Base-by-base conservation (phyloP, 2,113 vertebrate species). In the Megaptera novaeangliae region DNA sequence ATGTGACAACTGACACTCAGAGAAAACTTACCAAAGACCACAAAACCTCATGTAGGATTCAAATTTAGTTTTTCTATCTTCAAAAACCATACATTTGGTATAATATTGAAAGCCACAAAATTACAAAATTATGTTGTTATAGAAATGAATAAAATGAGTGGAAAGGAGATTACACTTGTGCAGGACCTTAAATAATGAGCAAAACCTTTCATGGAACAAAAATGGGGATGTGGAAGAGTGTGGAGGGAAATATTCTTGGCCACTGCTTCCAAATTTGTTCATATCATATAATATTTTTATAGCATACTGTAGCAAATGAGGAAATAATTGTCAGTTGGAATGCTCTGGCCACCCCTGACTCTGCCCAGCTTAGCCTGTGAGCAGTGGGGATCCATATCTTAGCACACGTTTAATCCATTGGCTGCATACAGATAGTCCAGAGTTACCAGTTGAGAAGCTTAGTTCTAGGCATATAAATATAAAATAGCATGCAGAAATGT, bases 51-150 rank as follows among this genome's bases (percentile, higher is more conserved):
- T 86, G 20, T 78, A 95, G 49, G 82, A 87, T 88, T 97, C 92
- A 94, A 93, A 93, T 96, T 82, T 93, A 95, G 69, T 81, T 97
- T 97, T 96, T 68, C 57, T 96, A 93, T 95, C 78, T 92, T 96
- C 63, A 93, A 96, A 93, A 87, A 57, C 6, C 86, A 93, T 90
- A 87, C 9, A 83, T 96, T 97, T 97, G 77, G 91, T 96, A 72
- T 34, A 95, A 71, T 93, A 93, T 94, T 82, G 69, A 86, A 96
- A 97, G 46, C 96, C 93, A 97, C 95, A 97, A 90, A 94, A 88
- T 97, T 94, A 88, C 27, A 95, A 88, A 96, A 95, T 97, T 69
- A 93, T 96, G 82, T 97, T 95, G 78, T 98, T 94, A 88, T 68
- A 95, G 88, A 96, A 97, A 97, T 97, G 94, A 96, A 94, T 97